These are phyloP conservation scores for Pyralis farinalis DNA, from an alignment of 2,888 invertebrate genomes.

Conservation along the genomic window DNA sequence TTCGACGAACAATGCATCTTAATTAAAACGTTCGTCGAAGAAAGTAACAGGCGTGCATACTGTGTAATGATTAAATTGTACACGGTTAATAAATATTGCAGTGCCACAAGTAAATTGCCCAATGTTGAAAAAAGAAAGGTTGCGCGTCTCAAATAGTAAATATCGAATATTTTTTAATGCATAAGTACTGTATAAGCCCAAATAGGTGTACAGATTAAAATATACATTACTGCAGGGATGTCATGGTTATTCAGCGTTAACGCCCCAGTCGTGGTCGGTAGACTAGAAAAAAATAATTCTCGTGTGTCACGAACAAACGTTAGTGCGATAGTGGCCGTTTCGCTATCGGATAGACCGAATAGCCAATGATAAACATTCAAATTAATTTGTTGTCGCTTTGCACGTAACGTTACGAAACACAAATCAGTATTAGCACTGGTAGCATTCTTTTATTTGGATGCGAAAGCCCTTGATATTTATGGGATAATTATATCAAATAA, in stretches of 20 bases:
- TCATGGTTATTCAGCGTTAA: slow-evolving; percentile 15
- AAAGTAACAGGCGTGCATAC: slow-evolving; percentile 43
- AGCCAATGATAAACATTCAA: slow-evolving; percentile 9
- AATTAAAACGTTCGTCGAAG: slow-evolving; percentile 63
- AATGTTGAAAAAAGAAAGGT: not conserved
- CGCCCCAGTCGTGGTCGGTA: slow-evolving; percentile 22
- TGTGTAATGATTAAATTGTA: slow-evolving; percentile 65
- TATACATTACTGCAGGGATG: slow-evolving; percentile 39
- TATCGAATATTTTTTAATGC: slow-evolving; percentile 34
- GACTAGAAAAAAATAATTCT: slow-evolving; percentile 34
- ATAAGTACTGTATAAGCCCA: slow-evolving; percentile 14
- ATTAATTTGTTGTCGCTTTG: slow-evolving; percentile 11
- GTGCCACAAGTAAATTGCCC: not conserved
- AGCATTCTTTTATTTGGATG: slow-evolving; percentile 34
- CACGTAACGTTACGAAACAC: slow-evolving; percentile 11
- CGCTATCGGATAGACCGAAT: slow-evolving; percentile 12
- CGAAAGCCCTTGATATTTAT: slow-evolving; percentile 49
- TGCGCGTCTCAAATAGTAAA: slow-evolving; percentile 24
- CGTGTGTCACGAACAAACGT: slow-evolving; percentile 36
- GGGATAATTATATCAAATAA: slow-evolving; percentile 59
- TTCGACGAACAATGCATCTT: slow-evolving; percentile 68
- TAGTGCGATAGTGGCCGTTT: slow-evolving; percentile 29
- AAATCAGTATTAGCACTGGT: slow-evolving; percentile 36
- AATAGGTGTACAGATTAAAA: slow-evolving; percentile 43
- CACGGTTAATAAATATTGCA: slow-evolving; percentile 18